Percentiles rank a stretch among this genome's conserved stretches.
Conservation (phyloP, 2,113 vertebrate genomes). For the Scartelaos histophorus region DNA sequence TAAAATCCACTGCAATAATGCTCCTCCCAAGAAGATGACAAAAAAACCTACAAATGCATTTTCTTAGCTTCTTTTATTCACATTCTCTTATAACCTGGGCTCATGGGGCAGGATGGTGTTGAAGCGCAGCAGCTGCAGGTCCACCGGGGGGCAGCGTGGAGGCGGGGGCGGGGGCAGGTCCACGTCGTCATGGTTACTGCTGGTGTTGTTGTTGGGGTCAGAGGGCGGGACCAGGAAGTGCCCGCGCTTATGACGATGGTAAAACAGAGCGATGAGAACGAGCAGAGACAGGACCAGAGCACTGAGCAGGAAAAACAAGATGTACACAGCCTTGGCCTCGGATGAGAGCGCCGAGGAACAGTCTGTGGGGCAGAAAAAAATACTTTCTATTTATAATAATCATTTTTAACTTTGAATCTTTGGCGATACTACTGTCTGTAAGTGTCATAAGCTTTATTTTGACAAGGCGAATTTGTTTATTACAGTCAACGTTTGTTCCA, state of each 20-base stretch:
- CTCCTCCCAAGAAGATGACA: neutral
- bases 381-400: neutral
- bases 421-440: too few relatives aligned
- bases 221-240: constrained; percentile 40
- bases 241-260: constrained; percentile 64
- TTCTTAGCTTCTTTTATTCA: constrained; percentile 41
- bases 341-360: neutral
- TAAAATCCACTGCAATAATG: neutral
- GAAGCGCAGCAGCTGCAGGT: constrained; percentile 73
- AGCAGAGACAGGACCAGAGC: constrained; percentile 62
- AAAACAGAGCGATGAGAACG: constrained; percentile 36
- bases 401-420: neutral
- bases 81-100: constrained; percentile 30
- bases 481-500: too few relatives aligned
- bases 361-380: neutral
- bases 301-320: constrained; percentile 73
- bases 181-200: neutral
- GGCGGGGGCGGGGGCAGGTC: constrained; percentile 54
- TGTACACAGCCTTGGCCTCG: constrained; percentile 61
- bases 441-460: too few relatives aligned
- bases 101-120: constrained; percentile 58
- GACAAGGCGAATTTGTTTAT: too few relatives aligned
- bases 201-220: constrained; percentile 30
- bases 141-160: constrained; percentile 39
- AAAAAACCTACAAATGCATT: neutral